These are phyloP conservation scores for Tiaroga cobitis DNA, from an alignment of 2,797 vertebrate species.

Conservation along the genomic window DNA sequence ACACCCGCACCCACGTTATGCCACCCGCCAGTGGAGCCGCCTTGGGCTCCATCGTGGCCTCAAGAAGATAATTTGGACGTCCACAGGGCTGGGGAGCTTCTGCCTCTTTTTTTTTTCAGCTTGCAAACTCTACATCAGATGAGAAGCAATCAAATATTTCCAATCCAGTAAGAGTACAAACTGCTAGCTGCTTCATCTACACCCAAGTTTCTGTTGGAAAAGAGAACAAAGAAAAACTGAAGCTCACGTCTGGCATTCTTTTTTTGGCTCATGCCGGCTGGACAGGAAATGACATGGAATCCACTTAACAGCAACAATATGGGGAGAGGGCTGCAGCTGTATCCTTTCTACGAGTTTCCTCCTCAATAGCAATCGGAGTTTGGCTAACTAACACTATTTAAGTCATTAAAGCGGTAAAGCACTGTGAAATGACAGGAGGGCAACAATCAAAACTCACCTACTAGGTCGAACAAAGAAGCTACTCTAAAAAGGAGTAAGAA, in stretches of 20 bases:
- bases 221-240: slow-evolving; percentile 62
- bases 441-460: slow-evolving; percentile 65
- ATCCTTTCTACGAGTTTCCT: slow-evolving; percentile 79
- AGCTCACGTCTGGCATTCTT: slow-evolving; percentile 59
- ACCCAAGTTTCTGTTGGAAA: slow-evolving; percentile 71
- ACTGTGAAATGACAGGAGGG: slow-evolving; percentile 67
- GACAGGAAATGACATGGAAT: slow-evolving; percentile 83
- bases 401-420: slow-evolving; percentile 68
- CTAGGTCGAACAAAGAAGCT: slow-evolving; percentile 67
- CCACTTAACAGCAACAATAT: slow-evolving; percentile 74
- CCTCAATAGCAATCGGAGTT: slow-evolving; percentile 74
- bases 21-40: slow-evolving; percentile 51
- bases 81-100: background rate
- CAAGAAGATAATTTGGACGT: background rate
- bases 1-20: slow-evolving; percentile 79
- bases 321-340: slow-evolving; percentile 75
- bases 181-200: slow-evolving; percentile 60
- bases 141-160: slow-evolving; percentile 23
- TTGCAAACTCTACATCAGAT: slow-evolving; percentile 11
- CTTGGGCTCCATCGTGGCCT: slow-evolving; percentile 73
- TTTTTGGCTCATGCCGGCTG: slow-evolving; percentile 64
- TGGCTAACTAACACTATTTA: slow-evolving; percentile 65
- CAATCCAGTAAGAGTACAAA: slow-evolving; percentile 51
- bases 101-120: slow-evolving; percentile 6
- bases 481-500: slow-evolving; percentile 60